Evolutionary conservation across 2,113 vertebrate genomes (phyloP).

Genomic region (Excalfactoria chinensis): DNA sequence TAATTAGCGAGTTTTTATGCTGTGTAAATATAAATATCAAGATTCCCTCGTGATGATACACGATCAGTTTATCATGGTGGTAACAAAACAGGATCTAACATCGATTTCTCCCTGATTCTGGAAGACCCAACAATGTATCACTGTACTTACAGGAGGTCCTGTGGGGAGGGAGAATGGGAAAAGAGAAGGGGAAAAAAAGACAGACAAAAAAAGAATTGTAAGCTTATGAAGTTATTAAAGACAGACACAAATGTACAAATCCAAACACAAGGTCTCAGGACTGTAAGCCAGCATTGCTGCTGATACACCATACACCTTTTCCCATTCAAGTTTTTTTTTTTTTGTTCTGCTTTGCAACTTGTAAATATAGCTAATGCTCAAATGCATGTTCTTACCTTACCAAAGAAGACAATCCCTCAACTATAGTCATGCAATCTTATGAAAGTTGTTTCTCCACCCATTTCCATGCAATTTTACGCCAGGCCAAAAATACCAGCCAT

Average conservation of each 20-base stretch:
- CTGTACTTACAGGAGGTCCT: slow-evolving; percentile 98
- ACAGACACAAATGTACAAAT: slow-evolving; percentile 16
- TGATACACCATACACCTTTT: neutral
- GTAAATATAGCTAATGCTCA: neutral
- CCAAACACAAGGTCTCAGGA: slow-evolving; percentile 12
- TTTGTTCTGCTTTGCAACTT: neutral
- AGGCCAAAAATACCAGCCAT: neutral
- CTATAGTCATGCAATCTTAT: slow-evolving; percentile 4
- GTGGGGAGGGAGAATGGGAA: neutral
- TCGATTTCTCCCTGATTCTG: slow-evolving; percentile 66
- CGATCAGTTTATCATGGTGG: neutral
- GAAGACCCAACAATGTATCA: slow-evolving; percentile 62
- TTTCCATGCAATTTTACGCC: slow-evolving; percentile 38
- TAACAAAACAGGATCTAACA: slow-evolving; percentile 54
- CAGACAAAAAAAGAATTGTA: slow-evolving; percentile 59
- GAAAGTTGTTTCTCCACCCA: slow-evolving; percentile 11
- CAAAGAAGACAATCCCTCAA: neutral
- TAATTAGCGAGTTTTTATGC: neutral
- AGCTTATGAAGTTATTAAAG: slow-evolving; percentile 10
- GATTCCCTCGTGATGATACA: slow-evolving; percentile 11
- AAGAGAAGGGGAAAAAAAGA: neutral
- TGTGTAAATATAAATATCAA: neutral
- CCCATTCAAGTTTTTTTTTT: neutral
- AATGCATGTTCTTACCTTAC: slow-evolving; percentile 5
- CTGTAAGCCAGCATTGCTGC: neutral